Conservation (phyloP, 2,113 vertebrate genomes). For the Platichthys stellatus region DNA sequence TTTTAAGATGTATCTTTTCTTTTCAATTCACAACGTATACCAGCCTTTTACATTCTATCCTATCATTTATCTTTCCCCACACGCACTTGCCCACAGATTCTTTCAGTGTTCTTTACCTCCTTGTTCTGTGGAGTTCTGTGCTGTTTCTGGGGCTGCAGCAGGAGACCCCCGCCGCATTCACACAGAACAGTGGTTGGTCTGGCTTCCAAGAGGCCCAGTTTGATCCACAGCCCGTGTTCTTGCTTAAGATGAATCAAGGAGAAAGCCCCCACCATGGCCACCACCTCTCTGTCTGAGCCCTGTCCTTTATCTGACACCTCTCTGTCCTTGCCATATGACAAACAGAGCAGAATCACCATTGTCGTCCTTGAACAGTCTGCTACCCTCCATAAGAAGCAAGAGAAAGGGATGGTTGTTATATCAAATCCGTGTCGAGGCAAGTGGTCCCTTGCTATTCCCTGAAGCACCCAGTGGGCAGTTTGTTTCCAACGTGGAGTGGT, state of each 20-base stretch:
- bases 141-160: neutral
- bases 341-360: constrained; percentile 38
- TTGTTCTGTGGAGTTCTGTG: neutral
- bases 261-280: constrained; percentile 33
- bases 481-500: constrained; percentile 9
- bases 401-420: constrained; percentile 36
- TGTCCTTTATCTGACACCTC: constrained; percentile 25
- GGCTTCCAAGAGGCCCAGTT: constrained; percentile 8
- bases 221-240: constrained; percentile 22
- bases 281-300: neutral
- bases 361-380: constrained; percentile 45
- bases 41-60: neutral
- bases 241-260: constrained; percentile 39
- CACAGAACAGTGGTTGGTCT: constrained; percentile 16
- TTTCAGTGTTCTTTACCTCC: neutral
- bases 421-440: constrained; percentile 37
- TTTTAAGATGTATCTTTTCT: neutral
- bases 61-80: neutral
- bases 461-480: constrained; percentile 3
- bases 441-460: constrained; percentile 11
- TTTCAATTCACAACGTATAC: neutral
- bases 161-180: constrained; percentile 10
- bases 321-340: constrained; percentile 32
- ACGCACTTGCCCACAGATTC: neutral
- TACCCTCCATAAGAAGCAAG: constrained; percentile 29